Base-by-base conservation (phyloP, 2,888 invertebrate species). In the Habrosyne pyritoides region DNA sequence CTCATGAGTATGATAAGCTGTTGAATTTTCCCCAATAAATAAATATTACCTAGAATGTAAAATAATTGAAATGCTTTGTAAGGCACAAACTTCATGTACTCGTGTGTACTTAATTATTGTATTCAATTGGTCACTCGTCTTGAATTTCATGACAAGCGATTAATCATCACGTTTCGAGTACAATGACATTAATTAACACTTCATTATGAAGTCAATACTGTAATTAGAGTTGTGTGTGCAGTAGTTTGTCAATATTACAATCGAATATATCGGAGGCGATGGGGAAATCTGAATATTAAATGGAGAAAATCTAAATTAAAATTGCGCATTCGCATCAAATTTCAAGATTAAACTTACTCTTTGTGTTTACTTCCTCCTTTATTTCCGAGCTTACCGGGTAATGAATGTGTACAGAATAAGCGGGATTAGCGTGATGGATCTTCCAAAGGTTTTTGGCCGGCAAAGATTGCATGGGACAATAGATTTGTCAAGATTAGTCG, bases 181-280 rank as follows among this genome's bases (percentile, higher is more conserved):
- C 42, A 42, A 42, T 42, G 36, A 42, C 36, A 42, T 42, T 18
- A 42, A 42, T 42, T 42, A 42, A 42, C 36, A 42, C 18, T 42
- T 42, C 14, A 18, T 42, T 42, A 42, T 42, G 42, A 18, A n/a
- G 42, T 42, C n/a, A 42, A 42, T 42, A 18, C 42, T 7, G 36
- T 42, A 18, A 42, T 18, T 42, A 8, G 18, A 42, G 42, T 8
- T 8, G 18, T 8, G 42, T 42, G 42, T 18, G 18, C 2, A 6
- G 6, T 14, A 30, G 12, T 30, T 12, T 4, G 30, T 7, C 14
- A 14, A 8, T 42, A 24, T 7, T 5, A 24, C 24, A 24, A n/a
- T n/a, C 24, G 7, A 24, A 24, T 7, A 3, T 24, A 24, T 5
- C 24, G 7, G 3, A 24, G 24, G 24, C 3, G 24, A 24, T 7